These are phyloP conservation scores for Ahaetulla prasina DNA, from an alignment of 2,113 vertebrate species.

Conservation along the genomic window DNA sequence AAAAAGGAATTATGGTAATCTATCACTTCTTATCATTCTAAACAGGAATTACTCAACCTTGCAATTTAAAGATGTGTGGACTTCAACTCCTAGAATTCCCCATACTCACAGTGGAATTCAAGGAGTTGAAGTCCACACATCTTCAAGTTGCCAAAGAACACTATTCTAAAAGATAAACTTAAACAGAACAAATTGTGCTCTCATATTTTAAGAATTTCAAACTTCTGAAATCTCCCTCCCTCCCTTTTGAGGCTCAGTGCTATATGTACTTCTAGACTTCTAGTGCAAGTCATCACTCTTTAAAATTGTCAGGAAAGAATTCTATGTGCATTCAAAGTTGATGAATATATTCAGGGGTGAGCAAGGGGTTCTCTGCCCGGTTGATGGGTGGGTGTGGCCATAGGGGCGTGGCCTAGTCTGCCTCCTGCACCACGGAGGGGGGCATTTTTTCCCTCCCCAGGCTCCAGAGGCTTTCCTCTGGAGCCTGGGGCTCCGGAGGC, in stretches of 20 bases:
- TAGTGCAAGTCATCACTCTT: background rate
- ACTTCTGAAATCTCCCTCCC: background rate
- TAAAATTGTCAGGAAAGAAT: background rate
- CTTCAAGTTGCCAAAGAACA: background rate
- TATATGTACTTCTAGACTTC: background rate
- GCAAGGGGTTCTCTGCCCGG: too few species aligned
- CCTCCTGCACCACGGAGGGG: too few species aligned
- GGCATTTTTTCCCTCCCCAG: too few species aligned
- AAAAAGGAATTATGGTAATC: background rate
- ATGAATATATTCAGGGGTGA: background rate
- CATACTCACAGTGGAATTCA: background rate
- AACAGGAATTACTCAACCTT: background rate
- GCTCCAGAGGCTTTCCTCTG: too few species aligned
- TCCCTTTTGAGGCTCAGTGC: background rate
- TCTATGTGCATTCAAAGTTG: background rate
- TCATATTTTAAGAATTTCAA: background rate
- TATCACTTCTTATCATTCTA: background rate
- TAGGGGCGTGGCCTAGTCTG: too few species aligned
- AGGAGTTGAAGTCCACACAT: background rate
- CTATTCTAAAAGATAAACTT: background rate
- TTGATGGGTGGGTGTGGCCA: too few species aligned
- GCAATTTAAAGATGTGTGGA: background rate
- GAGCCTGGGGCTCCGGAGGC: too few species aligned
- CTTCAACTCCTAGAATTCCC: background rate
- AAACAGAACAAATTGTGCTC: background rate